Base-by-base conservation (phyloP, 1,140 invertebrate genomes). In the Anastrepha obliqua region DNA sequence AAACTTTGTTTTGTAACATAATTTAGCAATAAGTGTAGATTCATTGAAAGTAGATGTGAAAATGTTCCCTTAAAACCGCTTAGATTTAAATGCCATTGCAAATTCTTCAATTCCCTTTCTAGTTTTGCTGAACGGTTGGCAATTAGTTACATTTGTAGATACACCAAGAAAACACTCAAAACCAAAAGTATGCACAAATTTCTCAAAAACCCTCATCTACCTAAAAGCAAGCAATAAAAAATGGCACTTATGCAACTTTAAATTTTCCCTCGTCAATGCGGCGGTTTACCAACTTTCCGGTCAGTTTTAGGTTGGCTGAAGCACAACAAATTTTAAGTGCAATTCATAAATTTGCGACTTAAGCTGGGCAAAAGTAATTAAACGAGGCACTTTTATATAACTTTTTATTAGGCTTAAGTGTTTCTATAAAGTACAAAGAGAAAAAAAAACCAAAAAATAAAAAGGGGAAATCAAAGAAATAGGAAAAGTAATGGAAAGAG, bases 281-380 rank as follows among this genome's bases (percentile, higher is more conserved):
- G 42, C 15, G 67, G 67, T n/a, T 74, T 47, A 44, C 67, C 67
- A 74, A 74, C 67, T 74, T 74, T 74, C 39, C 42, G 67, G 67
- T 74, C 67, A 47, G 67, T 74, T 74, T 17, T 74, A 7, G 39
- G 39, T 74, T n/a, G 67, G 42, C 39, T 47, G 8, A 74, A 47
- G 15, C 42, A 55, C 6, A 4, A 42, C 11, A 74, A 74, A 5
- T 74, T 44, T 74, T 74, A 74, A 74, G 67, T 74, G 67, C 67
- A n/a, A 74, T 74, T 74, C 67, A 74, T 44, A 70, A 70, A 70
- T 70, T 9, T 44, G 44, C 39, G 39, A 42, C 67, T 44, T 47
- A 74, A 47, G 42, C 39, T 47, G 42, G 8, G 42, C 44, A 74
- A 44, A 15, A 42, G 67, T n/a, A 74, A 67, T 74, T 74, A 74